These are phyloP conservation scores for Laodelphax striatellus DNA, from an alignment of 1,140 invertebrate genomes.

Conservation along the genomic window DNA sequence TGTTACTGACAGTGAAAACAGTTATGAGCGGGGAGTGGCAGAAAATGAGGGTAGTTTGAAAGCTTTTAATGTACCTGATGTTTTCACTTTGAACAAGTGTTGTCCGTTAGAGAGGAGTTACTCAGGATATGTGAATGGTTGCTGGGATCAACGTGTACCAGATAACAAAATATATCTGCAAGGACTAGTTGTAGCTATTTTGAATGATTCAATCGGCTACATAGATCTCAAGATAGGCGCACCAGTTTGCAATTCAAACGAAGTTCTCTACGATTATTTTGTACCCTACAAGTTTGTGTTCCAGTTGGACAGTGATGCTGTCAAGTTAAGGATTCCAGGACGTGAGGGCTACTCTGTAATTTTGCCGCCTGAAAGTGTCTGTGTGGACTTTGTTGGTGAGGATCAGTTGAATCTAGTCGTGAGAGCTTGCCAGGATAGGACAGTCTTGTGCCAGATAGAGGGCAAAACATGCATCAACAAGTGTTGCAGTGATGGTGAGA, in stretches of 20 bases:
- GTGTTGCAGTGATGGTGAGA: constrained; percentile 14
- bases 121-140: constrained; percentile 7
- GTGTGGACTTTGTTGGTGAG: constrained; percentile 13
- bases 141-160: constrained; percentile 4
- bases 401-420: constrained; percentile 10
- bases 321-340: constrained; percentile 4
- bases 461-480: constrained; percentile 12
- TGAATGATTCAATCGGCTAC: constrained; percentile 10
- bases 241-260: constrained; percentile 3
- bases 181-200: not conserved
- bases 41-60: too few relatives aligned
- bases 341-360: not conserved
- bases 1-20: too few relatives aligned
- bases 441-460: constrained; percentile 1
- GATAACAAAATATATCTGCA: not conserved
- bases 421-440: constrained; percentile 10
- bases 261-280: constrained; percentile 13
- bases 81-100: constrained; percentile 16
- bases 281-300: constrained; percentile 8
- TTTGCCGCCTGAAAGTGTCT: constrained; percentile 16
- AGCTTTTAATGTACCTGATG: constrained; percentile 4
- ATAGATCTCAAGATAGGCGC: constrained; percentile 12
- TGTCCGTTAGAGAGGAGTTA: constrained; percentile 13
- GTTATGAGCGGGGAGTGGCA: too few relatives aligned
- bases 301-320: constrained; percentile 13